Evolutionary conservation across 2,888 invertebrate genomes (phyloP).

Genomic region (Monochamus alternatus): DNA sequence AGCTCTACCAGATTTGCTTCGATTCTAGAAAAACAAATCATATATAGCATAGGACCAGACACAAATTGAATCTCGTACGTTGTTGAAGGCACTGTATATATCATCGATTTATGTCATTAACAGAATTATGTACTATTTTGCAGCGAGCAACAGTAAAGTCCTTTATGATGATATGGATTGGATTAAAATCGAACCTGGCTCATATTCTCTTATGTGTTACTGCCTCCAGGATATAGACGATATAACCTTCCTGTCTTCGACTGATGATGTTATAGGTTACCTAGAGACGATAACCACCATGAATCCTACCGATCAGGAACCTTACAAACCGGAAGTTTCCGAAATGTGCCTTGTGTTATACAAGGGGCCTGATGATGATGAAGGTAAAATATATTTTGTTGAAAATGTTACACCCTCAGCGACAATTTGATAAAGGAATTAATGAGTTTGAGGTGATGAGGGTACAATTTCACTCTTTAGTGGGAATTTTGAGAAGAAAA

Average conservation of each 20-base stretch:
- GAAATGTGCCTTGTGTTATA: conserved; percentile 61
- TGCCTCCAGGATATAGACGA: conserved; percentile 41
- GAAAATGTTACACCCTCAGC: no score
- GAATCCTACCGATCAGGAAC: conserved; percentile 43
- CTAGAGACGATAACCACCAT: conserved; percentile 39
- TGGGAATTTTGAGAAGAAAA: no score
- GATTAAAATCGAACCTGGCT: conserved; percentile 45
- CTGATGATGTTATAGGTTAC: conserved; percentile 42
- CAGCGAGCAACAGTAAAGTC: conserved; percentile 32
- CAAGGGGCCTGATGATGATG: conserved; percentile 49
- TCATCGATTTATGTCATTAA: no score
- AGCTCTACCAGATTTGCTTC: no score
- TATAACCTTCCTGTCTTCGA: conserved; percentile 47
- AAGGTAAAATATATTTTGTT: conserved; percentile 42
- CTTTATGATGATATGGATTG: conserved; percentile 50
- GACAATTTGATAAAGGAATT: no score
- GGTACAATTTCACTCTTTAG: no score
- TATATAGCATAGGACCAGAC: no score
- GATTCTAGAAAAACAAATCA: no score
- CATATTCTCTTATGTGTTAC: conserved; percentile 46
- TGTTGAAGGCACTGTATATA: no score
- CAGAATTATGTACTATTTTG: background rate
- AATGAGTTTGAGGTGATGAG: no score
- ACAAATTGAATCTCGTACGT: no score
- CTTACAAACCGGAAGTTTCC: conserved; percentile 54